Conservation (phyloP, 1,140 invertebrate species). For the Gryllus bimaculatus region DNA sequence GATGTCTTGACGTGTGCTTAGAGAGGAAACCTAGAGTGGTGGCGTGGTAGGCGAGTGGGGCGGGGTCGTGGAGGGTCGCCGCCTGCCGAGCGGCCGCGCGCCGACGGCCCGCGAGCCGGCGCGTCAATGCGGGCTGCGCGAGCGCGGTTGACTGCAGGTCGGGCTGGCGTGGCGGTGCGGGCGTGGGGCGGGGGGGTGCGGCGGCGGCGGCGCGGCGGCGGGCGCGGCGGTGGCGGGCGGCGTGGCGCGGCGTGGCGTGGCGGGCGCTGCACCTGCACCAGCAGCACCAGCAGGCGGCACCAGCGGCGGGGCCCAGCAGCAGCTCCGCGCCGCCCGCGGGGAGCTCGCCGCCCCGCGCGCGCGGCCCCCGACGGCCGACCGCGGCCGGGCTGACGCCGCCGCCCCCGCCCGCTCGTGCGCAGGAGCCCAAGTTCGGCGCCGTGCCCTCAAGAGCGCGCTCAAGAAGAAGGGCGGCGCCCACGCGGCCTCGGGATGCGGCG, state of each 20-base stretch:
- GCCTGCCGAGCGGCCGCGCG: no score
- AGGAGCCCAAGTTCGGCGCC: constrained; percentile 55
- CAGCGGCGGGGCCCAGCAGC: background rate
- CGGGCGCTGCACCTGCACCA: background rate
- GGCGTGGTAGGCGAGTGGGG: no score
- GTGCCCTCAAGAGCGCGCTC: constrained; percentile 85
- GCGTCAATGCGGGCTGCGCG: background rate
- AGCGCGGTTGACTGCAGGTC: constrained; percentile 11
- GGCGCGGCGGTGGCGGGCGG: background rate
- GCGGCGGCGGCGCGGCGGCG: background rate
- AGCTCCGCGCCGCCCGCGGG: background rate
- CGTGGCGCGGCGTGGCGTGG: background rate
- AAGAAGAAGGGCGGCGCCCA: constrained; percentile 58
- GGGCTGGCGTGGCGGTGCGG: background rate
- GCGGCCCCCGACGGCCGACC: background rate
- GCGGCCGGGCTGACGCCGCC: background rate
- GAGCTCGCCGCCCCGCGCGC: background rate
- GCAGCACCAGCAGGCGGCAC: background rate
- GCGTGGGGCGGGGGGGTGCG: no score
- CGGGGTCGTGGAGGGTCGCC: no score
- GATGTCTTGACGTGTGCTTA: no score
- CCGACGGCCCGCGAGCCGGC: constrained; percentile 39
- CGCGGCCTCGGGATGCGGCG: constrained; percentile 57
- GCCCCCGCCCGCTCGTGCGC: background rate
- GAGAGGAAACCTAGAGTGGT: no score